These are phyloP conservation scores for Pelagia noctiluca DNA, from an alignment of 30 jellyfish, hydroid and myxozoan genomes.

Conservation along the genomic window DNA sequence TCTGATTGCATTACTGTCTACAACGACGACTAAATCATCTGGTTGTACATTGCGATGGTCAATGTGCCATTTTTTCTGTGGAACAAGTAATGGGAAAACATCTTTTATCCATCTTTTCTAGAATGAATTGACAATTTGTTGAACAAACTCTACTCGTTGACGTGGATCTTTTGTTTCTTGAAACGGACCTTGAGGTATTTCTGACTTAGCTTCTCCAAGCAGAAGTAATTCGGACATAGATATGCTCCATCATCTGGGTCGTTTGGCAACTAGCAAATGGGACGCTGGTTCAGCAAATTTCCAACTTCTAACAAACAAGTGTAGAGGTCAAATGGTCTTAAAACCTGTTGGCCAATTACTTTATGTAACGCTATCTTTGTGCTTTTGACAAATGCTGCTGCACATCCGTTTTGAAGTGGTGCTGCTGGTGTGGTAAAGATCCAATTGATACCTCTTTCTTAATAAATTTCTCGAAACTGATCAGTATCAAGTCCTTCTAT, in stretches of 20 bases:
- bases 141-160: conserved; percentile 71
- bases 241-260: conserved; percentile 91
- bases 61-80: conserved; percentile 28
- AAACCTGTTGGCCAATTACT: conserved; percentile 70
- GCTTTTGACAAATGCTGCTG: conserved; percentile 76
- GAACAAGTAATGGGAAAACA: conserved; percentile 69
- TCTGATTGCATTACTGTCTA: conserved; percentile 48
- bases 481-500: conserved; percentile 52
- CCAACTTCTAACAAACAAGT: conserved; percentile 73
- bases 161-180: conserved; percentile 60
- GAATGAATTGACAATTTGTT: conserved; percentile 63
- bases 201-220: conserved; percentile 79
- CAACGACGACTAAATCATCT: not conserved
- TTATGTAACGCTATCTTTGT: conserved; percentile 44
- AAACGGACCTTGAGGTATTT: conserved; percentile 87
- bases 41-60: not conserved
- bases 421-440: conserved; percentile 75
- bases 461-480: conserved; percentile 45
- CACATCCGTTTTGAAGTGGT: conserved; percentile 78
- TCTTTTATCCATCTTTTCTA: conserved; percentile 74
- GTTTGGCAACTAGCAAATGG: conserved; percentile 73
- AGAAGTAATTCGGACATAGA: conserved; percentile 79
- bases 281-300: conserved; percentile 65
- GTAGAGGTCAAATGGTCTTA: conserved; percentile 62
- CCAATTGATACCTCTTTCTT: conserved; percentile 71